A percentile compares a stretch with the other conserved stretches of the same genome.
Evolutionary conservation across 2,797 vertebrate genomes (phyloP).

Genomic region (Euthynnus affinis): DNA sequence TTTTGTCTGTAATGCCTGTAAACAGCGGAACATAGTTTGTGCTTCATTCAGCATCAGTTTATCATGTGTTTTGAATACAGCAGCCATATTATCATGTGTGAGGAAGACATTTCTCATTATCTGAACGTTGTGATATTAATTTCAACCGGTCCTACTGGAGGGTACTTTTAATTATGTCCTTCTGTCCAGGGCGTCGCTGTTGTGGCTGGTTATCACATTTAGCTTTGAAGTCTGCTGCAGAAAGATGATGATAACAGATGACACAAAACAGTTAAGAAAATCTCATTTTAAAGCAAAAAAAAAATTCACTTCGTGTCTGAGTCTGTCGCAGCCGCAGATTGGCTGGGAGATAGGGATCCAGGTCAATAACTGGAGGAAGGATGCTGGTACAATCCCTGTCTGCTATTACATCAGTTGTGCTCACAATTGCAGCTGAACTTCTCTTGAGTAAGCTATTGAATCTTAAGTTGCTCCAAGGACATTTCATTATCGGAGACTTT

Average conservation of each 20-base stretch:
- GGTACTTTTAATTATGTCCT: not conserved
- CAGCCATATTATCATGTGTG: too few relatives aligned
- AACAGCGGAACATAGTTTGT: too few relatives aligned
- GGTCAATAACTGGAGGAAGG: constrained; percentile 38
- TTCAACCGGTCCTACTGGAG: too few relatives aligned
- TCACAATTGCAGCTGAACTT: constrained; percentile 29
- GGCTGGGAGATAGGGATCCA: constrained; percentile 2
- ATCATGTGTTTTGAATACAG: too few relatives aligned
- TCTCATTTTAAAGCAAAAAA: not conserved
- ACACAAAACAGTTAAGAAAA: not conserved
- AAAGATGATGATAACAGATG: not conserved
- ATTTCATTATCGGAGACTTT: constrained; percentile 2
- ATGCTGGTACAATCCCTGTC: constrained; percentile 28
- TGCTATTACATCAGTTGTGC: constrained; percentile 48
- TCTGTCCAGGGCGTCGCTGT: not conserved
- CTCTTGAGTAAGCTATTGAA: constrained; percentile 22
- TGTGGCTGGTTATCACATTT: not conserved
- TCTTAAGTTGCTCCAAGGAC: constrained; percentile 34
- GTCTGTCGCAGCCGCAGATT: constrained; percentile 1
- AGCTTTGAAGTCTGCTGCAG: not conserved
- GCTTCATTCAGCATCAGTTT: too few relatives aligned
- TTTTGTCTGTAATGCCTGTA: too few relatives aligned
- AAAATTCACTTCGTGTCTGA: not conserved
- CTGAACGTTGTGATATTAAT: too few relatives aligned
- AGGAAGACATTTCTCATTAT: too few relatives aligned